These are phyloP conservation scores for Rhizomys pruinosus DNA, from an alignment of 2,113 vertebrate species.

Conservation along the genomic window DNA sequence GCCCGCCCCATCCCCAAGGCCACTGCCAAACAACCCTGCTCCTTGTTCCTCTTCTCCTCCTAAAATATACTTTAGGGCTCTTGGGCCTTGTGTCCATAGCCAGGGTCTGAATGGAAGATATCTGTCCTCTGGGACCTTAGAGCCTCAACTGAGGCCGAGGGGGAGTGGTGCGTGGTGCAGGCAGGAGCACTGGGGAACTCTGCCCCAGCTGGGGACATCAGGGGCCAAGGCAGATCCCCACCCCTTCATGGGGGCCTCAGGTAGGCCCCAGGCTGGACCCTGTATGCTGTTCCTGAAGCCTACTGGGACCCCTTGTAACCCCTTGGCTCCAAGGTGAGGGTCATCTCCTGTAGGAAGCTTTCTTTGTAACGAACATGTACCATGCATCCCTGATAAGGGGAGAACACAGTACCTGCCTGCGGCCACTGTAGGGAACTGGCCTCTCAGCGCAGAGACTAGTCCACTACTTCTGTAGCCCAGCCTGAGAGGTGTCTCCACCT, in stretches of 20 bases:
- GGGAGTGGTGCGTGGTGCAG: not conserved
- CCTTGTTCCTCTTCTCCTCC: not conserved
- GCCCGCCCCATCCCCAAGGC: not conserved
- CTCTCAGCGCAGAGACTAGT: too few species aligned
- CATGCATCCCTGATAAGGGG: too few species aligned
- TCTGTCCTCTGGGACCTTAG: not conserved
- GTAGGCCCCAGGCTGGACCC: not conserved
- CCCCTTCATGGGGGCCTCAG: not conserved
- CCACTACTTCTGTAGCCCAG: too few species aligned
- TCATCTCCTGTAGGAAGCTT: too few species aligned
- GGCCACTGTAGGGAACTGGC: too few species aligned
- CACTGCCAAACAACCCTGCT: not conserved
- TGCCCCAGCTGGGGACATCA: not conserved
- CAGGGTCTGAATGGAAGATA: not conserved
- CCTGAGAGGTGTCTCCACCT: too few species aligned
- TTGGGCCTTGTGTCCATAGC: not conserved
- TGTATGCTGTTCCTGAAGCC: not conserved
- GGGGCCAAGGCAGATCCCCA: not conserved
- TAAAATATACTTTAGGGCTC: not conserved
- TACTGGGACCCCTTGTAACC: not conserved
- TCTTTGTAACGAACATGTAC: too few species aligned
- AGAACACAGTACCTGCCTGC: too few species aligned
- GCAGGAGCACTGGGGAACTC: not conserved
- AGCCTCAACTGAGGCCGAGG: not conserved
- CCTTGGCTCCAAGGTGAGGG: too few species aligned